phyloP scores from a whole-genome alignment of 2,797 vertebrate species.

The Pampus argenteus region DNA sequence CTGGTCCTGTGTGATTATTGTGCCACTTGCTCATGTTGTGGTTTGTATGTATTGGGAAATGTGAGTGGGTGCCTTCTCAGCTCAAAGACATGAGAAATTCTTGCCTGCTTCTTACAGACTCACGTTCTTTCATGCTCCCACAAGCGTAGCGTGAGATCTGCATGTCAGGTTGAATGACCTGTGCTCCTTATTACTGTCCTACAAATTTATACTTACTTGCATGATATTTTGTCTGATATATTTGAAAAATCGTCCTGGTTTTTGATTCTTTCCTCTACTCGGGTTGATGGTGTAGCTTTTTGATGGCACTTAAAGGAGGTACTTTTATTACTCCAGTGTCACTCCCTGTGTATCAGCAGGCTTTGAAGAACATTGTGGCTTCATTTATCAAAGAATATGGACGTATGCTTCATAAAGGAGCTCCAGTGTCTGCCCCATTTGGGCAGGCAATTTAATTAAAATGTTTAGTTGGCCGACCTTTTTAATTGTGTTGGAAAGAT shows the following conservation, averaged over 20 bases:
- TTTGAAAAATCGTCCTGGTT: background rate
- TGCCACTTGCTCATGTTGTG: constrained; percentile 22
- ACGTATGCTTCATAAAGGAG: constrained; percentile 15
- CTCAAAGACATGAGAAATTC: constrained; percentile 39
- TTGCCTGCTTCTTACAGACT: constrained; percentile 39
- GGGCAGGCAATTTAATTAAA: constrained; percentile 53
- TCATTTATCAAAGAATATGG: constrained; percentile 2
- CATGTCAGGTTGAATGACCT: background rate
- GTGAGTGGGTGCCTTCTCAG: constrained; percentile 46
- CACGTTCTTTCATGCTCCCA: constrained; percentile 53
- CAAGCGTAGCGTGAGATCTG: constrained; percentile 40
- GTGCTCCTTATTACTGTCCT: constrained; percentile 1
- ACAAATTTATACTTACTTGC: no score
- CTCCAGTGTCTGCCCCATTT: constrained; percentile 24
- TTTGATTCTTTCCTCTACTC: background rate
- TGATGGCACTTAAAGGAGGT: constrained; percentile 5
- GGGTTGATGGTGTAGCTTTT: background rate
- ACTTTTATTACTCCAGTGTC: constrained; percentile 47
- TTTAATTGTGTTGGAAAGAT: constrained; percentile 47
- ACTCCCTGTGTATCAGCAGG: constrained; percentile 32
- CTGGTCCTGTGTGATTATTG: constrained; percentile 44
- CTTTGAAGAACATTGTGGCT: constrained; percentile 14
- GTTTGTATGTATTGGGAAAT: constrained; percentile 40
- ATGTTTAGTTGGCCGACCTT: constrained; percentile 11
- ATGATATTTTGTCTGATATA: background rate